A percentile compares a stretch with the other conserved stretches of the same genome.
phyloP scores from a whole-genome alignment of 2,797 vertebrate species.

The Neosilurus mollespiculum region DNA sequence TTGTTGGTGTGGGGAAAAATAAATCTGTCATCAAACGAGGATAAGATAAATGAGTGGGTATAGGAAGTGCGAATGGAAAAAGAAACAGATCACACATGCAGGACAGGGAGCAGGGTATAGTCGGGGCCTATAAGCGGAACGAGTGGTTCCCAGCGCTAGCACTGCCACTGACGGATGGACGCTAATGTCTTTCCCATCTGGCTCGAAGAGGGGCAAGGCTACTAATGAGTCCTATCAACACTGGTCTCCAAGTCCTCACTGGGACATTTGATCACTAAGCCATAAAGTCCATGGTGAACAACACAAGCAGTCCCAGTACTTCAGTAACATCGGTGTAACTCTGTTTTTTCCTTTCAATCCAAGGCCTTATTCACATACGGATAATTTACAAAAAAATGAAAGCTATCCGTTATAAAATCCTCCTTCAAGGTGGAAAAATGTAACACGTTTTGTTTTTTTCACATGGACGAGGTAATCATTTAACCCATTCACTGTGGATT shows the following conservation, averaged over 20 bases:
- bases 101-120: conserved; percentile 22
- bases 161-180: conserved; percentile 71
- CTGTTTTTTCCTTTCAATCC: conserved; percentile 15
- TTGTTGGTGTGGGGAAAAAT: conserved; percentile 68
- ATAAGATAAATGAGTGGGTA: conserved; percentile 59
- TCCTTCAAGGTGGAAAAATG: background rate
- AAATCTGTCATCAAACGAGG: conserved; percentile 71
- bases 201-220: conserved; percentile 64
- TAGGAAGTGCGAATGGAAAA: conserved; percentile 60
- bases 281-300: conserved; percentile 35
- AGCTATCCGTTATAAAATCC: background rate
- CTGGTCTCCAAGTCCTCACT: conserved; percentile 46
- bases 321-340: background rate
- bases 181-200: conserved; percentile 74
- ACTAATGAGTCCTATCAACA: conserved; percentile 66
- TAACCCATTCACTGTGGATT: background rate
- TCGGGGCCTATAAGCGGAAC: conserved; percentile 65
- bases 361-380: background rate
- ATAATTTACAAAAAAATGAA: background rate
- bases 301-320: conserved; percentile 28
- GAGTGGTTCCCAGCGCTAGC: conserved; percentile 67
- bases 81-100: conserved; percentile 36
- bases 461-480: background rate
- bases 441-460: background rate
- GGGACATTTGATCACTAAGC: conserved; percentile 46